Evolutionary conservation across 2,797 vertebrate species (phyloP).

Genomic region (Psittacula echo): DNA sequence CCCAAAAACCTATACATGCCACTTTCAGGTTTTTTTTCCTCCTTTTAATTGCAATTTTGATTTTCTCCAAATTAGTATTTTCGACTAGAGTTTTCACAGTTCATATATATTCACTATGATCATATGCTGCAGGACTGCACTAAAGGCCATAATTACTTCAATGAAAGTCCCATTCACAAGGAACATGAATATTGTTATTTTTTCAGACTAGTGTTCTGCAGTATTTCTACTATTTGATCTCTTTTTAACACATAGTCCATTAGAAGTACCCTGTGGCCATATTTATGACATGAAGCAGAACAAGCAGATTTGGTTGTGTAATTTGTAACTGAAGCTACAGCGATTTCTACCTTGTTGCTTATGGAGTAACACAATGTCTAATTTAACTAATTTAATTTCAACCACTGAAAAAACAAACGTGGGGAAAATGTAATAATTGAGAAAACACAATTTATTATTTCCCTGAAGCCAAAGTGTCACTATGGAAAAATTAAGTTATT

Average conservation of each 20-base stretch:
- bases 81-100: not conserved
- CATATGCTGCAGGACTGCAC: not conserved
- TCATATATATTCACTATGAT: not conserved
- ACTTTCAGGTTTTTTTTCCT: not conserved
- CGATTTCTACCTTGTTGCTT: not conserved
- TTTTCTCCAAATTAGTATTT: not conserved
- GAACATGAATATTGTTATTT: not conserved
- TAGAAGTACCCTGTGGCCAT: not conserved
- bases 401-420: conserved; percentile 12
- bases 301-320: conserved; percentile 25
- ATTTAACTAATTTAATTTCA: conserved; percentile 53
- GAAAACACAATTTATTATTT: conserved; percentile 46
- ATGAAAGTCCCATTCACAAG: not conserved
- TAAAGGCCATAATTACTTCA: not conserved
- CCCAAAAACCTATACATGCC: not conserved
- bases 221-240: not conserved
- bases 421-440: conserved; percentile 6
- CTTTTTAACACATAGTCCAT: not conserved
- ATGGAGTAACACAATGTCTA: conserved; percentile 26
- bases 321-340: conserved; percentile 45
- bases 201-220: not conserved
- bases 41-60: not conserved
- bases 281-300: conserved; percentile 10
- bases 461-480: conserved; percentile 15
- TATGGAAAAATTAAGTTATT: conserved; percentile 8